phyloP scores from a whole-genome alignment of 2,888 invertebrate species.

The Asteroscopus sphinx region DNA sequence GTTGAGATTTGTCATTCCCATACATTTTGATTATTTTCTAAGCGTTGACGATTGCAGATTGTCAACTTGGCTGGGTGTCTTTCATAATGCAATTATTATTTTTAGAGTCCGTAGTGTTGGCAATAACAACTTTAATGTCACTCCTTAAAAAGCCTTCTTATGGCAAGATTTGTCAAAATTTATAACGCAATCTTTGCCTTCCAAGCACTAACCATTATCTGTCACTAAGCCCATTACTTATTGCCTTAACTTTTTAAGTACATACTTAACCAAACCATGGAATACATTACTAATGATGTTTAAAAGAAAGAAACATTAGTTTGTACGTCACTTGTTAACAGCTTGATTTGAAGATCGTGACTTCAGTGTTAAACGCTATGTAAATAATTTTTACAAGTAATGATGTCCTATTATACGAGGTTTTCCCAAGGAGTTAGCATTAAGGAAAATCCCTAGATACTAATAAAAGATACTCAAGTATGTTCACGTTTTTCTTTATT shows the following conservation, averaged over 20 bases:
- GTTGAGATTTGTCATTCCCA: no score
- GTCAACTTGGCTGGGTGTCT: no score
- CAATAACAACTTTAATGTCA: no score
- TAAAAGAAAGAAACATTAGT: background rate
- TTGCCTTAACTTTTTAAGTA: constrained; percentile 1
- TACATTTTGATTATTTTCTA: no score
- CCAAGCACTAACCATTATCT: background rate
- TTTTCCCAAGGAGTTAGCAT: background rate
- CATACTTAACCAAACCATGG: background rate
- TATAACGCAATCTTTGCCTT: constrained; percentile 12
- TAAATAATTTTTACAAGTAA: constrained; percentile 4
- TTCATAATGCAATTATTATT: no score
- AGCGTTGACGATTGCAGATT: no score
- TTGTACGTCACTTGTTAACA: constrained; percentile 1
- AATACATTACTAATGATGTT: background rate
- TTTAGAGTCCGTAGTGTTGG: no score
- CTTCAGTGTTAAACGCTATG: constrained; percentile 2
- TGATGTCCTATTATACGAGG: background rate
- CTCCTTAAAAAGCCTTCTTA: no score
- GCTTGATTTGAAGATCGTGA: constrained; percentile 11
- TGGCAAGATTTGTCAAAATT: no score
- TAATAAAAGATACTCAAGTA: background rate
- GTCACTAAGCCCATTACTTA: background rate
- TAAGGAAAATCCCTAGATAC: constrained; percentile 22
- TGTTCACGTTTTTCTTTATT: background rate